Evolutionary conservation across 2,113 vertebrate genomes (phyloP).

Genomic region (Forbesichthys papilliferus): DNA sequence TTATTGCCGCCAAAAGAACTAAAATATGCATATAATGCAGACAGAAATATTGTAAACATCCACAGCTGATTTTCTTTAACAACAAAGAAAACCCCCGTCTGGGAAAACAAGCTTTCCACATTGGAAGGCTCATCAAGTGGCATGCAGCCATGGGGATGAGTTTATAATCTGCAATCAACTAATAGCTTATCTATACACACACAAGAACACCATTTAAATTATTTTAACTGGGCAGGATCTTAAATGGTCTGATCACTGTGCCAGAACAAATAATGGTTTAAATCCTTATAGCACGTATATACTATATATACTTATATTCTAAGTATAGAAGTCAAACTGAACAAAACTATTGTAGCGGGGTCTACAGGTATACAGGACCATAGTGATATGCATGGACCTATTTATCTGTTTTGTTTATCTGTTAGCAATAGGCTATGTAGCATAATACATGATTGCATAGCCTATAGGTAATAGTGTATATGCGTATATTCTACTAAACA

Average conservation of each 20-base stretch:
- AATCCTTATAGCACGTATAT: not conserved
- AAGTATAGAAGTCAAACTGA: too few species aligned
- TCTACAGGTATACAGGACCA: too few species aligned
- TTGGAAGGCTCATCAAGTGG: constrained; percentile 50
- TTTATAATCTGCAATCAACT: constrained; percentile 58
- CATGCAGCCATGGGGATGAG: constrained; percentile 39
- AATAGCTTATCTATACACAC: constrained; percentile 49
- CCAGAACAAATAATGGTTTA: not conserved
- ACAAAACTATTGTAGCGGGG: too few species aligned
- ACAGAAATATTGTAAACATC: not conserved
- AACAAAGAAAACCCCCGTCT: not conserved
- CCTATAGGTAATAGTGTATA: too few species aligned
- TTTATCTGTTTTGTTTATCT: too few species aligned
- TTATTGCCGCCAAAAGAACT: not conserved
- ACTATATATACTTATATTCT: too few species aligned
- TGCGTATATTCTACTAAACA: too few species aligned
- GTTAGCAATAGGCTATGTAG: too few species aligned
- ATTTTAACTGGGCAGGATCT: constrained; percentile 39
- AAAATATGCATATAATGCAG: not conserved
- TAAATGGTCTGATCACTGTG: constrained; percentile 31
- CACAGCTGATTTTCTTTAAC: not conserved
- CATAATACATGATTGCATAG: too few species aligned
- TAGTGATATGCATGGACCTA: too few species aligned
- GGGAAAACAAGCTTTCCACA: constrained; percentile 1
- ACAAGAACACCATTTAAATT: constrained; percentile 48